Base-by-base conservation (phyloP, 2,888 invertebrate species). In the Cephus spinipes region DNA sequence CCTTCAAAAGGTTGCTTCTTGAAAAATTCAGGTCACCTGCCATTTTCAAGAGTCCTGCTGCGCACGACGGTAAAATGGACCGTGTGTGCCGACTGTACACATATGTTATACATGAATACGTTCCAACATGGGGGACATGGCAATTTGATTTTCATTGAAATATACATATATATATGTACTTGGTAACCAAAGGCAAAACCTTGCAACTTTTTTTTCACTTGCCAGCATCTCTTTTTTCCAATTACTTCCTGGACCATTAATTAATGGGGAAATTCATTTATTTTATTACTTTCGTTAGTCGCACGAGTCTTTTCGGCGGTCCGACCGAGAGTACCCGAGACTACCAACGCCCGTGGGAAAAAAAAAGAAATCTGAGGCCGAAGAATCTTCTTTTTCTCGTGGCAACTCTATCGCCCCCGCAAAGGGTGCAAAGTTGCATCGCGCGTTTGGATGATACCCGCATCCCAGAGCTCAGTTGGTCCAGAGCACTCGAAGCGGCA, bases 361-460 rank as follows among this genome's bases (percentile, higher is more conserved):
- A 40, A 4, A 12, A 23, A 40, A 6, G 23, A 23, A 55, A 78
- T 68, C 73, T 77, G 68, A 74, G 32, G 15, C 12, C n/a, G 33
- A 69, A 79, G 36, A 69, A 23, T 23, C 40, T 55, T 23, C 40
- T 55, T 55, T 55, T 55, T 55, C 23, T 55, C 9, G 9, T 6
- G 2, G 40, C 9, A 55, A 55, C 73, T 77, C 40, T 69, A 33
- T 77, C 75, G 73, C 69, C 73, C 73, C 79, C 80, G 68, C 68
- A 55, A 73, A 77, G 76, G 73, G 75, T 32, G 32, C 32, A 32
- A 32, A 32, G 32, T 73, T 76, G 68, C 23, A 55, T 55, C 23
- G 40, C 40, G 40, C 23, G 23, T 23, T 23, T 23, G 40, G 40
- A 55, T 55, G 40, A 55, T 55, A 55, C 40, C 40, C 23, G 40